Evolutionary conservation across 2,113 vertebrate genomes (phyloP).

Genomic region (Lichenostomus cassidix): DNA sequence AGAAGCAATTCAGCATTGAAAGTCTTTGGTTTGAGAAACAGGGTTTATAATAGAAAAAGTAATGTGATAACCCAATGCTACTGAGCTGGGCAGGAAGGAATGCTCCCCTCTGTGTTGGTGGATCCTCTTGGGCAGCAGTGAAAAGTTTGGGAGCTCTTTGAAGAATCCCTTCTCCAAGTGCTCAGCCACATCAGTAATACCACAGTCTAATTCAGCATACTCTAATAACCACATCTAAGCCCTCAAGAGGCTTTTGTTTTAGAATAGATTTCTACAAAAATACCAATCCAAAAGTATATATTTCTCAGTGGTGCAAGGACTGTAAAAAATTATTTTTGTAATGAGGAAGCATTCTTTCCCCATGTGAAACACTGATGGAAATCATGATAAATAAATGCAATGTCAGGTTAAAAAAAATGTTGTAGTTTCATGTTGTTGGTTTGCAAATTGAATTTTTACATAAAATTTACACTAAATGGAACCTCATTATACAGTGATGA

Average conservation of each 20-base stretch:
- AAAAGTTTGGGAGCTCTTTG: background rate
- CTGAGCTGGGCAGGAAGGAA: background rate
- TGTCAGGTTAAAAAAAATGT: conserved; percentile 78
- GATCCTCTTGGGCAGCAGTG: background rate
- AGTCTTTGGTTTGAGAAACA: background rate
- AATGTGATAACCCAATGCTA: background rate
- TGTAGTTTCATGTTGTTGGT: conserved; percentile 84
- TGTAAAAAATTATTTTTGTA: conserved; percentile 24
- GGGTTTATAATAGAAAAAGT: background rate
- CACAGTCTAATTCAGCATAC: background rate
- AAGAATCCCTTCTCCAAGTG: background rate
- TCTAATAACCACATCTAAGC: background rate
- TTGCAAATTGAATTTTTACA: conserved; percentile 87
- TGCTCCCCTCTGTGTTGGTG: background rate
- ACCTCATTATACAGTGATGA: conserved; percentile 83
- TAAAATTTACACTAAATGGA: conserved; percentile 86
- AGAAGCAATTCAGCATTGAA: background rate
- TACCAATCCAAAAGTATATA: background rate
- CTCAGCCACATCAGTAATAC: background rate
- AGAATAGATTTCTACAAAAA: conserved; percentile 11
- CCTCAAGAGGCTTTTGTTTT: background rate
- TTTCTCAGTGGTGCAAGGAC: background rate
- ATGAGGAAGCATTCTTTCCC: conserved; percentile 28
- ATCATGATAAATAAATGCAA: conserved; percentile 74
- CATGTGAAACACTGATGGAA: conserved; percentile 46